phyloP scores from a whole-genome alignment of 2,888 invertebrate genomes.

The Lasioglossum vierecki region DNA sequence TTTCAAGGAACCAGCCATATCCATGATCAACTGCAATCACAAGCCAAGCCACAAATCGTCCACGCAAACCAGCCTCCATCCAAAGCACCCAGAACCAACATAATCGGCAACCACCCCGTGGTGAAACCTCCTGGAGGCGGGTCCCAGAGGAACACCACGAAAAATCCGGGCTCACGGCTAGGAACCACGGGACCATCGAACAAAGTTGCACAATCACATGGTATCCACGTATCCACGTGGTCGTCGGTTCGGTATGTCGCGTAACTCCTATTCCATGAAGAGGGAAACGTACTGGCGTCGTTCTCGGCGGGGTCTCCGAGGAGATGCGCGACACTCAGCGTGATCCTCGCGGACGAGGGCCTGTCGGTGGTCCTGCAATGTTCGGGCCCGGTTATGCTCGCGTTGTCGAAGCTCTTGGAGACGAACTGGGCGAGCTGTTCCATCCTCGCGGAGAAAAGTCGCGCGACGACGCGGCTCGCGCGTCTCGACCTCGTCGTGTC shows the following conservation, averaged over 20 bases:
- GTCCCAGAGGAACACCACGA: not conserved
- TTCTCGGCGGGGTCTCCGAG: slow-evolving; percentile 72
- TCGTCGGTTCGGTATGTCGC: not conserved
- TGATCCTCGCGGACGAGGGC: slow-evolving; percentile 71
- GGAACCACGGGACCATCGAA: not conserved
- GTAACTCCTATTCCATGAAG: slow-evolving; percentile 17
- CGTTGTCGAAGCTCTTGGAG: slow-evolving; percentile 90
- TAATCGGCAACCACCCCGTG: not conserved
- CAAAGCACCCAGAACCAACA: not conserved
- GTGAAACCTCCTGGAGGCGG: not conserved
- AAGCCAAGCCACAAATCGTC: not conserved
- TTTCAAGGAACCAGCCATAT: not conserved
- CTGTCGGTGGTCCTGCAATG: slow-evolving; percentile 55
- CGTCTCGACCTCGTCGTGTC: slow-evolving; percentile 66
- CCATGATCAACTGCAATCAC: not conserved
- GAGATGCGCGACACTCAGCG: slow-evolving; percentile 80
- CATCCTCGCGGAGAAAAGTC: slow-evolving; percentile 85
- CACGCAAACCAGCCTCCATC: not conserved
- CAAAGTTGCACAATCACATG: not conserved
- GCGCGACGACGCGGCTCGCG: slow-evolving; percentile 68
- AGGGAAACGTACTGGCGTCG: slow-evolving; percentile 70
- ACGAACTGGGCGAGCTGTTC: slow-evolving; percentile 96
- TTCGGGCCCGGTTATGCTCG: slow-evolving; percentile 48
- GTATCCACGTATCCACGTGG: slow-evolving; percentile 11
- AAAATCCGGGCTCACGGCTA: not conserved